These are phyloP conservation scores for Drosophila punjabiensis DNA, from an alignment of 1,140 invertebrate species.

Conservation along the genomic window DNA sequence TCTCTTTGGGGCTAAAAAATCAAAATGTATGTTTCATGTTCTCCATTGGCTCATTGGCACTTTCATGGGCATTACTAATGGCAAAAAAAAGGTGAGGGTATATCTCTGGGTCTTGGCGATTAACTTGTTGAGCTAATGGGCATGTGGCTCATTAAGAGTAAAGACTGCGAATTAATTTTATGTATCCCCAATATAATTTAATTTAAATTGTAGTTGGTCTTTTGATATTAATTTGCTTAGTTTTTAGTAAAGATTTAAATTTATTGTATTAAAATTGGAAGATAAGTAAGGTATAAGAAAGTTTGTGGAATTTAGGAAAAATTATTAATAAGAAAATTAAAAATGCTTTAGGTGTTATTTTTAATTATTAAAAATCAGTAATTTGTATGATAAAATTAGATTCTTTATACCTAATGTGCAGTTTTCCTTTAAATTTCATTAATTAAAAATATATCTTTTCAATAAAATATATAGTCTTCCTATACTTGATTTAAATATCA, in stretches of 20 bases:
- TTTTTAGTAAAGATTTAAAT: background rate
- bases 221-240: background rate
- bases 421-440: background rate
- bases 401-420: background rate
- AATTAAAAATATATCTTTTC: no score
- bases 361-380: background rate
- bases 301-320: background rate
- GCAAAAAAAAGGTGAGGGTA: slow-evolving; percentile 10
- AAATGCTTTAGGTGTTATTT: background rate
- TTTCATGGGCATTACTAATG: slow-evolving; percentile 77
- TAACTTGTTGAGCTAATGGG: slow-evolving; percentile 21
- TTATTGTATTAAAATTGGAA: background rate
- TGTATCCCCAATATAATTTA: background rate
- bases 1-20: slow-evolving; percentile 50
- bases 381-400: background rate
- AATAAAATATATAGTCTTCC: no score
- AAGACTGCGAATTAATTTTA: background rate
- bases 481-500: no score
- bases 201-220: slow-evolving; percentile 9
- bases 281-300: background rate
- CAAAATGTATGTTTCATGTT: slow-evolving; percentile 78
- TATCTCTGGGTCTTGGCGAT: slow-evolving; percentile 7
- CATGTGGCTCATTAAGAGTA: background rate
- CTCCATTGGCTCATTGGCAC: slow-evolving; percentile 74
- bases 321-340: background rate